Evolutionary conservation across 2,888 invertebrate species (phyloP), one percentile per base, ranked within the genome.

Genomic region (Andrena camellia): DNA sequence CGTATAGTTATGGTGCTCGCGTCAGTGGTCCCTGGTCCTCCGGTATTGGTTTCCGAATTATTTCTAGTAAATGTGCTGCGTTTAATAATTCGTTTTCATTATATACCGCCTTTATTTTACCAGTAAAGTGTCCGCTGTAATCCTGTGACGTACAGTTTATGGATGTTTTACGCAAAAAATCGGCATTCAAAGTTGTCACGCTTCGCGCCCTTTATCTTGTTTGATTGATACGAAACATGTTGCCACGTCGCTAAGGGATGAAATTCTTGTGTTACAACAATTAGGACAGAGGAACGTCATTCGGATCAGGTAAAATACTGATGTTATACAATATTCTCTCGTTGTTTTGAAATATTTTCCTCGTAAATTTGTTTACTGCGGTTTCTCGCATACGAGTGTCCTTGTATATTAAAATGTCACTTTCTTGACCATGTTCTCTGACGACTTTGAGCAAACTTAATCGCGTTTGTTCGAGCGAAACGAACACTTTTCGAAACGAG

Each of bases 281-380:
- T 42, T 73, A 10, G 31, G 23, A 57, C 57, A 67, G 2, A 33
- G 5, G 17, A 48, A 10, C 29, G 48, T 13, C 10, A 23, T 8
- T 57, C 29, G 5, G 57, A 35, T n/a, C 6, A 73, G 29, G 59
- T 67, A 64, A 64, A 63, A 13, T 35, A 50, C 20, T 52, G 42
- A 26, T 20, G 4, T 20, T 13, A 31, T n/a, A 17, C 7, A 17
- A 48, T 60, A 17, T 2, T 71, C 2, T 33, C 10, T 17, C 2
- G 17, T 20, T 20, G 2, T 17, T 7, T 35, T 20, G 3, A 5
- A n/a, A 52, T 10, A 4, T 20, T 64, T 64, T 33, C 7, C 0
- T 17, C 1, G 13, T 2, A 13, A 10, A 2, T 4, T 35, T 33
- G 26, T 26, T 54, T 20, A 4, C n/a, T 29, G 7, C 4, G 13